Percentiles rank a stretch among this genome's conserved stretches.
Evolutionary conservation across 2,888 invertebrate species (phyloP).

Genomic region (Acanthosepion lycidas): DNA sequence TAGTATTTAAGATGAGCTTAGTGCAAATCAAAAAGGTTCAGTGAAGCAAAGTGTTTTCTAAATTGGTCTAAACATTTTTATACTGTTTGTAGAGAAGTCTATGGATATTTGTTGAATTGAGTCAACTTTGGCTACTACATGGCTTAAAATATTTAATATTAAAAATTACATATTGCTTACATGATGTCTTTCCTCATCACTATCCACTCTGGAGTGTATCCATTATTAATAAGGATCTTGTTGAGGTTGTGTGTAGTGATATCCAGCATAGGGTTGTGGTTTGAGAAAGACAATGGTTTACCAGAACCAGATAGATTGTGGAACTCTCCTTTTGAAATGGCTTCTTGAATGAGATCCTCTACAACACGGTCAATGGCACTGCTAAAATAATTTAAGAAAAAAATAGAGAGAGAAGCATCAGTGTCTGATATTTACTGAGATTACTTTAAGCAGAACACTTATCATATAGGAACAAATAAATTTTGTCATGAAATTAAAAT

Average conservation of each 20-base stretch:
- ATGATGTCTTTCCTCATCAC: conserved; percentile 88
- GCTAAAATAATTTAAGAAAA: conserved; percentile 54
- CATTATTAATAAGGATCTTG: conserved; percentile 89
- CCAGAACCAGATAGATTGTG: conserved; percentile 87
- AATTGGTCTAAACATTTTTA: no score
- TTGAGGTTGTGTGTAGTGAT: conserved; percentile 89
- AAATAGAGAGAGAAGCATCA: not conserved
- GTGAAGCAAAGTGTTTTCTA: no score
- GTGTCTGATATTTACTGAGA: not conserved
- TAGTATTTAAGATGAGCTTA: no score
- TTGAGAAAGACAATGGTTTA: conserved; percentile 83
- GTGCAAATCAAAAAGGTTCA: no score
- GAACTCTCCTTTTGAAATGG: conserved; percentile 92
- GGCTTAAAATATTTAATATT: not conserved
- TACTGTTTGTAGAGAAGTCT: no score
- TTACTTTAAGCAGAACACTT: not conserved
- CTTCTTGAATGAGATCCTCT: conserved; percentile 92
- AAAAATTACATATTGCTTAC: conserved; percentile 76
- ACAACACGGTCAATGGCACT: conserved; percentile 89
- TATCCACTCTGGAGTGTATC: conserved; percentile 93
- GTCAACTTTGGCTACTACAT: not conserved
- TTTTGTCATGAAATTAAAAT: not conserved
- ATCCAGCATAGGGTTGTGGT: conserved; percentile 89
- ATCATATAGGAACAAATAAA: not conserved
- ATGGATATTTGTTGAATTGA: not conserved